phyloP scores from a whole-genome alignment of 2,113 vertebrate genomes.

The Ovis canadensis region DNA sequence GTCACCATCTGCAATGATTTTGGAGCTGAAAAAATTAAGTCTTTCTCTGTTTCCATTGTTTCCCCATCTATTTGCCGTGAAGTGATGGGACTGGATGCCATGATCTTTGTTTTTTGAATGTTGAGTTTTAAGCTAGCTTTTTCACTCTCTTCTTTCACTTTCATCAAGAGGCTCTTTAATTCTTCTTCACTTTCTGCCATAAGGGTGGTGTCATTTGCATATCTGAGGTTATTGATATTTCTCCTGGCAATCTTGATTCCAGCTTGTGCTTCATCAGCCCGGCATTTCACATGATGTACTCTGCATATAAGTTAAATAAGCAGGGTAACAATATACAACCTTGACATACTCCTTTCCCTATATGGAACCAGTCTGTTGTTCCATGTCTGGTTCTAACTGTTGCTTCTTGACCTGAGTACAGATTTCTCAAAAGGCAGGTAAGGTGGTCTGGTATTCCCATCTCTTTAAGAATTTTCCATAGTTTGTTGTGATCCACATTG shows the following conservation, averaged over 20 bases:
- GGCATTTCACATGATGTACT: accelerated
- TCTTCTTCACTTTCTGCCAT: neutral
- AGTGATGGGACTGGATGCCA: accelerated
- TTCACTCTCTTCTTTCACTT: neutral
- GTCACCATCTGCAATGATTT: neutral
- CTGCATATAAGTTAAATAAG: neutral
- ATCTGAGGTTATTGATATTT: neutral
- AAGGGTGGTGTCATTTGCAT: neutral
- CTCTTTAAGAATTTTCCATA: neutral
- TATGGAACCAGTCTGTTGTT: neutral
- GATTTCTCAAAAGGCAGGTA: neutral
- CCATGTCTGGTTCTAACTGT: neutral
- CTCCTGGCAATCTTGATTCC: neutral
- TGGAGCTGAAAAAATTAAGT: neutral
- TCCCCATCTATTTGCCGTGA: neutral
- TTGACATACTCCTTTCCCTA: neutral
- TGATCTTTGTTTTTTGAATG: neutral
- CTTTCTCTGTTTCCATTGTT: neutral
- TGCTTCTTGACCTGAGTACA: neutral
- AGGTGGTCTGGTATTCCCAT: neutral
- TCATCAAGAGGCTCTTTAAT: neutral
- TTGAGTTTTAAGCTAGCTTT: neutral
- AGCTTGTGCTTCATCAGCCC: neutral
- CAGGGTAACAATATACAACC: neutral
- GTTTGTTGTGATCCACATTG: neutral